These are phyloP conservation scores for Thysanoteuthis rhombus DNA, from an alignment of 2,888 invertebrate genomes.

Conservation along the genomic window DNA sequence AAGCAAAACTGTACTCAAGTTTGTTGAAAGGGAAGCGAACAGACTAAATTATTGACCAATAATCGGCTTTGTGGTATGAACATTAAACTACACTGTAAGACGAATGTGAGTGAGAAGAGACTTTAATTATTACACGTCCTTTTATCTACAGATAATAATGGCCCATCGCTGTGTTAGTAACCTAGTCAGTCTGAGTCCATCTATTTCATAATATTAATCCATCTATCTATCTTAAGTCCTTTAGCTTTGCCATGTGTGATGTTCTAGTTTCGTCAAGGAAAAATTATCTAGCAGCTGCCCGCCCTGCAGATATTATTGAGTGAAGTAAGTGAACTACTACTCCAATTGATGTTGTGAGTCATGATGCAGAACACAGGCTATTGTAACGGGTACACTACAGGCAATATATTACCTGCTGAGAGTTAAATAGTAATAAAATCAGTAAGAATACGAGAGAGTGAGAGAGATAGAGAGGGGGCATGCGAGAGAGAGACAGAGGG, in stretches of 20 bases:
- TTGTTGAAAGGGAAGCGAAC: too few species aligned
- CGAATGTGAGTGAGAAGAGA: too few species aligned
- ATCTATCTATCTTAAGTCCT: not conserved
- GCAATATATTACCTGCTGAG: not conserved
- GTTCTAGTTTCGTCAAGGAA: not conserved
- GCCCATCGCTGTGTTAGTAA: not conserved
- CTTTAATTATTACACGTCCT: not conserved
- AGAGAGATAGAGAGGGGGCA: not conserved
- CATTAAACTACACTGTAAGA: too few species aligned
- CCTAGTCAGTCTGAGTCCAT: not conserved
- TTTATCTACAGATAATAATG: not conserved
- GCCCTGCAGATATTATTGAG: not conserved
- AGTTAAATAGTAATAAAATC: not conserved
- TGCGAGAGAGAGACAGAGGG: not conserved
- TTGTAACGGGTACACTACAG: not conserved
- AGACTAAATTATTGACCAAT: too few species aligned
- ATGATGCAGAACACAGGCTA: not conserved
- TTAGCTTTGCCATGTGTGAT: too few species aligned
- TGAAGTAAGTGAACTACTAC: not conserved
- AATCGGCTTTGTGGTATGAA: too few species aligned
- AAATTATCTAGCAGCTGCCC: not conserved
- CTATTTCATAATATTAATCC: not conserved
- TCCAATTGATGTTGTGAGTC: not conserved
- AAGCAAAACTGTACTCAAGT: too few species aligned
- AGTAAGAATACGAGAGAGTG: not conserved